phyloP scores from a whole-genome alignment of 2,113 vertebrate genomes.

The Cynoglossus semilaevis region DNA sequence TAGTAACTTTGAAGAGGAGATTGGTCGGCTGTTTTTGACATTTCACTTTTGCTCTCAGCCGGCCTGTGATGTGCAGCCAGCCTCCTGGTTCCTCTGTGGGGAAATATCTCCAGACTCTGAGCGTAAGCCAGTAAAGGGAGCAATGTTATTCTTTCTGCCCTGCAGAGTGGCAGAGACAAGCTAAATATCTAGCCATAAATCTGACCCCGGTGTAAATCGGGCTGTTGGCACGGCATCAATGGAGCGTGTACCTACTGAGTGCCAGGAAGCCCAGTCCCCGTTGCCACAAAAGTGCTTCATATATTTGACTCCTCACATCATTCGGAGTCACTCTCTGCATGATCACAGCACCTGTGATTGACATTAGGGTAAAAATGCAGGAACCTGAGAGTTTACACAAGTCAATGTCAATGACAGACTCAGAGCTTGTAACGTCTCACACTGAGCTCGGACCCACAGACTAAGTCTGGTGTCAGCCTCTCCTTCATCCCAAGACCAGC shows the following conservation, averaged over 20 bases:
- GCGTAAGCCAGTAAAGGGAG: conserved; percentile 15
- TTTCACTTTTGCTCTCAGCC: conserved; percentile 49
- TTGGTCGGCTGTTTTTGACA: conserved; percentile 48
- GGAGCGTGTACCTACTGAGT: conserved; percentile 36
- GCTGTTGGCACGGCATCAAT: conserved; percentile 55
- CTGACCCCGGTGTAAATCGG: conserved; percentile 45
- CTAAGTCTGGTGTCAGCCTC: no score
- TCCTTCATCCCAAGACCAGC: no score
- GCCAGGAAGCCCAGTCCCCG: conserved; percentile 46
- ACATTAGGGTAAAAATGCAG: conserved; percentile 40
- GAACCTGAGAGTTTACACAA: conserved; percentile 29
- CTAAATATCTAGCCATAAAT: conserved; percentile 63
- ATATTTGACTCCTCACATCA: conserved; percentile 54
- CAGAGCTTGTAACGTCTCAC: no score
- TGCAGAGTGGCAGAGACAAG: conserved; percentile 55
- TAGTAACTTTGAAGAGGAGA: conserved; percentile 34
- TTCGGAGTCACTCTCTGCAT: conserved; percentile 28
- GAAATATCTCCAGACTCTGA: conserved; percentile 38
- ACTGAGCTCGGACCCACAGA: no score
- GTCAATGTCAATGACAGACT: conserved; percentile 4
- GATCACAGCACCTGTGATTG: conserved; percentile 50
- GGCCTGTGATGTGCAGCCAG: conserved; percentile 58
- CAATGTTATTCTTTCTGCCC: conserved; percentile 62
- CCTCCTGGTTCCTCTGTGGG: conserved; percentile 31
- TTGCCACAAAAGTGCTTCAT: conserved; percentile 51